Percentiles rank a stretch among this genome's conserved stretches.
Conservation (phyloP, 2,113 vertebrate species). For the Nesoenas mayeri region DNA sequence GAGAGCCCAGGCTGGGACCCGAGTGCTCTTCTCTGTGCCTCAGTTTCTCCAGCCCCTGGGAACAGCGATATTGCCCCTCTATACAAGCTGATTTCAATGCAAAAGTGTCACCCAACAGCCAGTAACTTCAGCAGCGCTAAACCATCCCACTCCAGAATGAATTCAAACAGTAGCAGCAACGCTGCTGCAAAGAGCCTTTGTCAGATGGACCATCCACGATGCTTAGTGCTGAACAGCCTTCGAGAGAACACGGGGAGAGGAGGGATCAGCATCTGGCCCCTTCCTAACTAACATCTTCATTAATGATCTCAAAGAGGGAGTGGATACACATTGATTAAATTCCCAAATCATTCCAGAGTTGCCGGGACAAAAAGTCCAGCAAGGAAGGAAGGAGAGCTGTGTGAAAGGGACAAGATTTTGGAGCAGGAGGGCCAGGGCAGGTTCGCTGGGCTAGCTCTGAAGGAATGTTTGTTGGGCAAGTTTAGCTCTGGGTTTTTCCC, state of each 20-base stretch:
- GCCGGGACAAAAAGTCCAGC: background rate
- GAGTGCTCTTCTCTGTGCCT: background rate
- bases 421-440: background rate
- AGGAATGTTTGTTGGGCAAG: background rate
- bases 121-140: background rate
- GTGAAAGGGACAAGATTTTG: rapidly evolving
- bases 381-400: background rate
- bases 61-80: background rate
- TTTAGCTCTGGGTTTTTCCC: background rate
- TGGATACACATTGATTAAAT: background rate
- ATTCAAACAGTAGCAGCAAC: background rate
- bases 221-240: rapidly evolving
- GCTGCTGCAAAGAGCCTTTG: background rate
- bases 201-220: rapidly evolving
- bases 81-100: background rate
- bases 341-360: background rate
- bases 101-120: background rate
- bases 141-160: background rate
- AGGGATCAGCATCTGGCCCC: background rate
- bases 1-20: background rate
- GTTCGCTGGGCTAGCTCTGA: too few species aligned
- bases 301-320: background rate
- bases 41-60: background rate
- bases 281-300: background rate
- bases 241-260: background rate